phyloP scores from a whole-genome alignment of 2,113 vertebrate species.

The Chaetura pelagica region DNA sequence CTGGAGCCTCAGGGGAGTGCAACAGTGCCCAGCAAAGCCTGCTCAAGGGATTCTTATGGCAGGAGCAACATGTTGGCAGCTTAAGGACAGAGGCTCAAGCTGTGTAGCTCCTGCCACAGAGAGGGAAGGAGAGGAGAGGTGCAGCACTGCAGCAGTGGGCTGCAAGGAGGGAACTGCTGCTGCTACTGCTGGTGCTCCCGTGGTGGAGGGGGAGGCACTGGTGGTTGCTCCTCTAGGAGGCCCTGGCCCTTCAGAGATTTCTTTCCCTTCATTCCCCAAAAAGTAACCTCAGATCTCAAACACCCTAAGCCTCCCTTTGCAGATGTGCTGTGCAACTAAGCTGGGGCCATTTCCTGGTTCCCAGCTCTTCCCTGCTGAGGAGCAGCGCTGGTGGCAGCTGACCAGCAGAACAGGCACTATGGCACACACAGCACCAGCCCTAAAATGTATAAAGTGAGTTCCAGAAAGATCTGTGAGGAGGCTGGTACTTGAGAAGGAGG shows the following conservation, averaged over 20 bases:
- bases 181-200: background rate
- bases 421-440: background rate
- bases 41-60: accelerated
- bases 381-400: background rate
- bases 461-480: background rate
- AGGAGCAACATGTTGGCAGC: background rate
- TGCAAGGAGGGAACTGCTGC: background rate
- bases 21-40: accelerated
- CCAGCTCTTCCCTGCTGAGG: background rate
- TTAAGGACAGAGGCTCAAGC: background rate
- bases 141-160: background rate
- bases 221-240: background rate
- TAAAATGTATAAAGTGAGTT: background rate
- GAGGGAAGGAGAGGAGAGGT: background rate
- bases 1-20: accelerated
- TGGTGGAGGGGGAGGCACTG: background rate
- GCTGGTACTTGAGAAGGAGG: background rate
- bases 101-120: accelerated
- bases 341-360: background rate
- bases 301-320: background rate
- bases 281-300: background rate
- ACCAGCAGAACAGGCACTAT: background rate
- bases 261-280: background rate
- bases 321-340: background rate
- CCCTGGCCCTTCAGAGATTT: background rate